Percentiles rank a stretch among this genome's conserved stretches.
These are phyloP conservation scores for Copsychus sechellarum DNA, from an alignment of 2,113 vertebrate genomes.

Conservation along the genomic window DNA sequence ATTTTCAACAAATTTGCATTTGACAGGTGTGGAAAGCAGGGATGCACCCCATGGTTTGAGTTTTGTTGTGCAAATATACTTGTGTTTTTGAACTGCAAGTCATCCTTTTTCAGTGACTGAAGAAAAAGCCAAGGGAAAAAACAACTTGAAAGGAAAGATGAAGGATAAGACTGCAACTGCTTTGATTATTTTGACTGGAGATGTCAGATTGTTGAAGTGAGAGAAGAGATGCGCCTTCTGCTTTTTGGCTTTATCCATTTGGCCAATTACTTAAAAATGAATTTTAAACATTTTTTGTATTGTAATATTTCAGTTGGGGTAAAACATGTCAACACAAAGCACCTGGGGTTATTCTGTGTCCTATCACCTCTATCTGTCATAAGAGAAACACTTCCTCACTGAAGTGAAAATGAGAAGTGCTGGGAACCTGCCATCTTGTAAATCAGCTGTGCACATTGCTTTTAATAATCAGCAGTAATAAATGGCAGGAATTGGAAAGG, in stretches of 20 bases:
- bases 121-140: neutral
- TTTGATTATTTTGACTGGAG: slow-evolving; percentile 58
- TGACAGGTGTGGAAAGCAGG: neutral
- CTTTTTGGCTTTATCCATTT: slow-evolving; percentile 1
- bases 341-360: neutral
- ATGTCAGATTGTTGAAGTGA: slow-evolving; percentile 30
- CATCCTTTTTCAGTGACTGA: neutral
- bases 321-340: neutral
- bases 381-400: neutral
- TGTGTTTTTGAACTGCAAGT: neutral
- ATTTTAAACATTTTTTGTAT: neutral
- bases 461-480: slow-evolving; percentile 1
- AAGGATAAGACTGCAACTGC: neutral
- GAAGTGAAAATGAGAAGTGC: neutral
- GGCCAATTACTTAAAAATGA: slow-evolving; percentile 17
- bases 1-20: neutral
- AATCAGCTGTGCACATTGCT: neutral
- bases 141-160: slow-evolving; percentile 16
- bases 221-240: neutral
- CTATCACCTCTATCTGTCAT: neutral
- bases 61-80: slow-evolving; percentile 11
- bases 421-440: neutral
- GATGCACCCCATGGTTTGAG: neutral
- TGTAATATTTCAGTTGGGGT: neutral
- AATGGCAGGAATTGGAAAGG: neutral